Evolutionary conservation across 2,113 vertebrate species (phyloP).

Genomic region (Vimba vimba): DNA sequence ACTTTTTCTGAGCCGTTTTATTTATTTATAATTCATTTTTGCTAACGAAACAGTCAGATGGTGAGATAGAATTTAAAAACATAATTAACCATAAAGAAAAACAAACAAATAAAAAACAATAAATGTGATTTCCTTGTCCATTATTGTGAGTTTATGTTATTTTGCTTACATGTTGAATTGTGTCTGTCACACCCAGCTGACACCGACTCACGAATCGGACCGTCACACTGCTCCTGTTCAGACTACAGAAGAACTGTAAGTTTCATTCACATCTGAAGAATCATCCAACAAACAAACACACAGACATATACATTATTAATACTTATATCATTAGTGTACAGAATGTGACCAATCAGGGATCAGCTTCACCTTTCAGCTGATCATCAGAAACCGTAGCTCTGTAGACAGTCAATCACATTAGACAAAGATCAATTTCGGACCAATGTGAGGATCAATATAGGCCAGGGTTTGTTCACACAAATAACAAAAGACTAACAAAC

Average conservation of each 20-base stretch:
- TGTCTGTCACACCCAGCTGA: conserved; percentile 38
- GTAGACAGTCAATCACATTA: not conserved
- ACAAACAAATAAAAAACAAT: not conserved
- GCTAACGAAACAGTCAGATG: not conserved
- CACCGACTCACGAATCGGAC: conserved; percentile 16
- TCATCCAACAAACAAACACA: not conserved
- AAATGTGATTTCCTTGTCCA: not conserved
- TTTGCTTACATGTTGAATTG: not conserved
- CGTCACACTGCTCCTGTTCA: conserved; percentile 31
- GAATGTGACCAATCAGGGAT: too few relatives aligned
- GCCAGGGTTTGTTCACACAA: not conserved
- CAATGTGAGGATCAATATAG: too few relatives aligned
- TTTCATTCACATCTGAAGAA: not conserved
- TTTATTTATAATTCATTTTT: not conserved
- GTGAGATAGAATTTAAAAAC: not conserved
- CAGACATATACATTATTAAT: too few relatives aligned
- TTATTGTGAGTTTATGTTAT: not conserved
- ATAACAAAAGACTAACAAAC: not conserved
- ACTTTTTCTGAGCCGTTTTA: not conserved
- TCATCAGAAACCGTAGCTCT: not conserved
- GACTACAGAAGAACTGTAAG: conserved; percentile 62
- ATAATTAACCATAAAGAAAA: not conserved
- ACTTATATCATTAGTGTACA: too few relatives aligned
- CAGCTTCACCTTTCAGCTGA: too few relatives aligned
- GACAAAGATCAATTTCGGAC: too few relatives aligned